Evolutionary conservation across 1,140 invertebrate genomes (phyloP).

Genomic region (Asobara japonica): DNA sequence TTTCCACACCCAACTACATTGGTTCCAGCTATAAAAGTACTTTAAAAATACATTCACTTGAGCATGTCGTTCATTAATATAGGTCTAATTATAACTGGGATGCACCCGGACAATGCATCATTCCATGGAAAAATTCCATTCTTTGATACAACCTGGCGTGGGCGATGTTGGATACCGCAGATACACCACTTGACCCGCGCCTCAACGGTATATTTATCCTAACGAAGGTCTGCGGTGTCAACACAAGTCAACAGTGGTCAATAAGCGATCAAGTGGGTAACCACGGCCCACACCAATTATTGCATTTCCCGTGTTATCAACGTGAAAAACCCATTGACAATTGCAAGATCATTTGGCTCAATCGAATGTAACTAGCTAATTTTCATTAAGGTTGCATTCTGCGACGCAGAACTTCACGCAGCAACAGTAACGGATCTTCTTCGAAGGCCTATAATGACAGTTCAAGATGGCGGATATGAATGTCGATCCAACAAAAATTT

Average conservation of each 20-base stretch:
- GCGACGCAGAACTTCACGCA: no score
- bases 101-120: background rate
- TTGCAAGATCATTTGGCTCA: background rate
- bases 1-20: no score
- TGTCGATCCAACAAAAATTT: no score
- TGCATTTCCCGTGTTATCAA: conserved; percentile 37
- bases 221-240: conserved; percentile 66
- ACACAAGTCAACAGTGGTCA: conserved; percentile 67
- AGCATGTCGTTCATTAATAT: background rate
- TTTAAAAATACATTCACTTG: background rate
- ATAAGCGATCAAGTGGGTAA: conserved; percentile 63
- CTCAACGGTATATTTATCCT: conserved; percentile 63
- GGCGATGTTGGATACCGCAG: conserved; percentile 53
- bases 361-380: background rate
- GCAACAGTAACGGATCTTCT: background rate
- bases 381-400: no score
- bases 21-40: no score
- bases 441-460: background rate
- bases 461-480: no score
- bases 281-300: conserved; percentile 60
- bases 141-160: conserved; percentile 53
- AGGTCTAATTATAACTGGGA: conserved; percentile 2
- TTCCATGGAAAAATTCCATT: conserved; percentile 5
- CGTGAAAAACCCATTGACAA: conserved; percentile 13
- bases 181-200: conserved; percentile 62